Percentiles rank a stretch among this genome's conserved stretches.
phyloP scores from a whole-genome alignment of 1,140 invertebrate species.

The Pogonus chalceus region DNA sequence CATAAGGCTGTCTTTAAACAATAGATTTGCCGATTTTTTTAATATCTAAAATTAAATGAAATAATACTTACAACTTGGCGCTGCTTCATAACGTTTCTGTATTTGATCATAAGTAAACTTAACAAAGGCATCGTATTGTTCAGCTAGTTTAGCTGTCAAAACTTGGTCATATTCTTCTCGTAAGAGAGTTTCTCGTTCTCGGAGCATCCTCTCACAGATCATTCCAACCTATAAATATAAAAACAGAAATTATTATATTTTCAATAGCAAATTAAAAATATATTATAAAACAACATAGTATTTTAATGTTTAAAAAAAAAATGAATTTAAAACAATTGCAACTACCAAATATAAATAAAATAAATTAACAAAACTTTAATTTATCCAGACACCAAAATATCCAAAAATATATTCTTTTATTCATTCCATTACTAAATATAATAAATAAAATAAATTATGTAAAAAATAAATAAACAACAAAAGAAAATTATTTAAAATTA shows the following conservation, averaged over 20 bases:
- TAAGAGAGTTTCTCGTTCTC: constrained; percentile 83
- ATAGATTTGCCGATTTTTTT: neutral
- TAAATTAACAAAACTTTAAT: constrained; percentile 12
- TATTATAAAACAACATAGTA: constrained; percentile 8
- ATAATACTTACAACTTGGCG: constrained; percentile 52
- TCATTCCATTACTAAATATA: neutral
- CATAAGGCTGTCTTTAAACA: too few species aligned
- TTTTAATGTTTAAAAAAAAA: too few species aligned
- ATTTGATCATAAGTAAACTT: constrained; percentile 97
- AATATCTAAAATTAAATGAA: neutral
- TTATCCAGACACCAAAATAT: constrained; percentile 8
- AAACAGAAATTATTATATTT: neutral
- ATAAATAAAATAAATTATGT: constrained; percentile 5
- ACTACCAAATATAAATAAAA: constrained; percentile 11
- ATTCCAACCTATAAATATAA: constrained; percentile 64
- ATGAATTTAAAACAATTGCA: constrained; percentile 13
- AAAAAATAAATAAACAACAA: constrained; percentile 10
- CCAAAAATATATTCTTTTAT: constrained; percentile 5
- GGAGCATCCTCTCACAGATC: constrained; percentile 90
- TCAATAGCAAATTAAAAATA: constrained; percentile 5
- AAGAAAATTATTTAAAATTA: neutral
- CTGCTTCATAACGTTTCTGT: constrained; percentile 73
- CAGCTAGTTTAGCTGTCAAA: constrained; percentile 81
- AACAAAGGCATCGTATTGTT: constrained; percentile 96
- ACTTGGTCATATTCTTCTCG: constrained; percentile 89